Conservation (phyloP, 2,888 invertebrate species). For the Epirrhoe tristata region DNA sequence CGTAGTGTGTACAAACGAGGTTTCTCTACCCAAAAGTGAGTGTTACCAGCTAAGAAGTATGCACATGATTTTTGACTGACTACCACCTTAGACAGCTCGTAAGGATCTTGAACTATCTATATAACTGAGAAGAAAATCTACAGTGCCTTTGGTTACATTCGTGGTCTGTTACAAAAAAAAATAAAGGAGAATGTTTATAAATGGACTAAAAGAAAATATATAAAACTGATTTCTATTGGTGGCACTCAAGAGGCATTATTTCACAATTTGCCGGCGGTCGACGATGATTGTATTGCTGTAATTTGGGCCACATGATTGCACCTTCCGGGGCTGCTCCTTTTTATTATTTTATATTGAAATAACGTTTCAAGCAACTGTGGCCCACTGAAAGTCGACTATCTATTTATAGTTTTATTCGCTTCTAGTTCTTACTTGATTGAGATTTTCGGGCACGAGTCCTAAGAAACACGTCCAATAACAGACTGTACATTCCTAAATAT, state of each 20-base stretch:
- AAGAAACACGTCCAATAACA: no score
- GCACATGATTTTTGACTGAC: no score
- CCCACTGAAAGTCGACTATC: not conserved
- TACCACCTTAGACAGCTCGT: no score
- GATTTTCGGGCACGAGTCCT: no score
- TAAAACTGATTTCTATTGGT: conserved; percentile 21
- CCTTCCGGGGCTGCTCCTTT: conserved; percentile 23
- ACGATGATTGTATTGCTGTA: conserved; percentile 43
- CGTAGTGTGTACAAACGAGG: no score
- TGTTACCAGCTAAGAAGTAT: no score
- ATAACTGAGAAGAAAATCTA: no score
- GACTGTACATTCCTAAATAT: no score
- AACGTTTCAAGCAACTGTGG: conserved; percentile 9
- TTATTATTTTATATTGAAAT: conserved; percentile 34
- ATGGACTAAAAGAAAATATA: conserved; percentile 15
- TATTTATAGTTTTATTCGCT: not conserved
- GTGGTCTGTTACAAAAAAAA: not conserved
- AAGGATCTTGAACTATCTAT: no score
- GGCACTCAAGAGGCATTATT: conserved; percentile 38
- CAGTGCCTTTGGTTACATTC: no score
- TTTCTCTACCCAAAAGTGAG: no score
- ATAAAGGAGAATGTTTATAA: not conserved
- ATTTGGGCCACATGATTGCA: conserved; percentile 31
- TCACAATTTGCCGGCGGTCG: conserved; percentile 44
- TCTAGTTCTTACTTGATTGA: no score